A percentile compares a stretch with the other conserved stretches of the same genome.
phyloP scores from a whole-genome alignment of 2,888 invertebrate genomes.

The Ceratothoa steindachneri region DNA sequence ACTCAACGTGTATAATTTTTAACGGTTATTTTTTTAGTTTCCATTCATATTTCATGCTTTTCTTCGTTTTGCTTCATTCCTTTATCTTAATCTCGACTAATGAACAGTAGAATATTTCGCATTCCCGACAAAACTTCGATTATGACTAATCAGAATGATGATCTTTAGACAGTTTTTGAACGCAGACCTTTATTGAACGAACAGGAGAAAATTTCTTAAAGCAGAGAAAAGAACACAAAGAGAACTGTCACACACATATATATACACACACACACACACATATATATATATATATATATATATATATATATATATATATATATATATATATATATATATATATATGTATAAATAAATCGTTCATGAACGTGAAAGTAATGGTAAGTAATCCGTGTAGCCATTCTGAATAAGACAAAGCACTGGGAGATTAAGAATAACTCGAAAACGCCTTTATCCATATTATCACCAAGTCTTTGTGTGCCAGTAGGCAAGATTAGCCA shows the following conservation, averaged over 20 bases:
- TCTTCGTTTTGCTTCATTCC: not conserved
- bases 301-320: not conserved
- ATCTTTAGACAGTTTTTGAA: not conserved
- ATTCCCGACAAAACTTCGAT: not conserved
- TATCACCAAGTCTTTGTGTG: too few species aligned
- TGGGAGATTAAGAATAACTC: too few species aligned
- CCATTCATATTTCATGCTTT: not conserved
- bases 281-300: not conserved
- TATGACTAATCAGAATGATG: not conserved
- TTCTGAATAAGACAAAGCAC: too few species aligned
- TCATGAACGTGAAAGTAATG: too few species aligned
- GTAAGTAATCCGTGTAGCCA: too few species aligned
- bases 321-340: slow-evolving; percentile 7
- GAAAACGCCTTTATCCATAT: too few species aligned
- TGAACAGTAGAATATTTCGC: not conserved
- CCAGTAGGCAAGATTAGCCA: too few species aligned
- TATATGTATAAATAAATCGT: not conserved
- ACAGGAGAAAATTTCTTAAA: too few species aligned
- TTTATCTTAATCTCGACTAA: not conserved
- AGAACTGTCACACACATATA: not conserved
- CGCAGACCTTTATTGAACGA: not conserved
- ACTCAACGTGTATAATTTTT: not conserved
- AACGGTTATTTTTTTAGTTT: not conserved
- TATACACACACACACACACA: not conserved
- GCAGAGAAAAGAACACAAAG: too few species aligned